Evolutionary conservation across 2,797 vertebrate genomes (phyloP).

Genomic region (Notolepis coatsorum): DNA sequence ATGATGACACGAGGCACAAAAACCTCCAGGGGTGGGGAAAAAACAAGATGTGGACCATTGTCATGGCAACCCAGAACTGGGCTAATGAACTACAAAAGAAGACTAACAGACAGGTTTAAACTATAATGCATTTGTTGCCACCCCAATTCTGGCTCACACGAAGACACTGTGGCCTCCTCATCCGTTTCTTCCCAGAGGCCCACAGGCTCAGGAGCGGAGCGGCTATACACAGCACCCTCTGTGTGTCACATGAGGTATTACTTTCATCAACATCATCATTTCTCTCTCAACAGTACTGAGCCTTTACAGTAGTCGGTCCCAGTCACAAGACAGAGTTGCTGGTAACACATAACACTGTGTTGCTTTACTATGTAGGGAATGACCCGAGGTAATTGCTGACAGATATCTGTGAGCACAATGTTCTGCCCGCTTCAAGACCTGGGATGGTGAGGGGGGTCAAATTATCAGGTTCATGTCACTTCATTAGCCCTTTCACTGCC

Average conservation of each 20-base stretch:
- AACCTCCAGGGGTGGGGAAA: not conserved
- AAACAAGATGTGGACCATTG: not conserved
- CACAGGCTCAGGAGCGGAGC: not conserved
- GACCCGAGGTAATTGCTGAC: not conserved
- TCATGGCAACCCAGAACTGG: not conserved
- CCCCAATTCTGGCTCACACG: no score
- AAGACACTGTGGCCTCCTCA: not conserved
- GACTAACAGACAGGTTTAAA: not conserved
- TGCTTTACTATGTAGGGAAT: not conserved
- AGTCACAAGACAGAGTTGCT: not conserved
- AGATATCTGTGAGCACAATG: not conserved
- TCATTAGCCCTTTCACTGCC: no score
- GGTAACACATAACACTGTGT: not conserved
- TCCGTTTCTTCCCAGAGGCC: not conserved
- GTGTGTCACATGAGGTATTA: not conserved
- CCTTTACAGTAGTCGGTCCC: not conserved
- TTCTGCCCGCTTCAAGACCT: not conserved
- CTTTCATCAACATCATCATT: not conserved
- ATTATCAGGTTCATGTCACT: not conserved
- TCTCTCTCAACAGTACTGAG: not conserved
- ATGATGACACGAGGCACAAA: not conserved
- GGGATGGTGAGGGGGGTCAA: slow-evolving; percentile 8
- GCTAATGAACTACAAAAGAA: not conserved
- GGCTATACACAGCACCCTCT: not conserved
- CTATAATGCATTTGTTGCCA: not conserved